Evolutionary conservation across 2,888 invertebrate genomes (phyloP), one percentile per base, ranked within the genome.

Genomic region (Gastracanthus pulcherrimus): DNA sequence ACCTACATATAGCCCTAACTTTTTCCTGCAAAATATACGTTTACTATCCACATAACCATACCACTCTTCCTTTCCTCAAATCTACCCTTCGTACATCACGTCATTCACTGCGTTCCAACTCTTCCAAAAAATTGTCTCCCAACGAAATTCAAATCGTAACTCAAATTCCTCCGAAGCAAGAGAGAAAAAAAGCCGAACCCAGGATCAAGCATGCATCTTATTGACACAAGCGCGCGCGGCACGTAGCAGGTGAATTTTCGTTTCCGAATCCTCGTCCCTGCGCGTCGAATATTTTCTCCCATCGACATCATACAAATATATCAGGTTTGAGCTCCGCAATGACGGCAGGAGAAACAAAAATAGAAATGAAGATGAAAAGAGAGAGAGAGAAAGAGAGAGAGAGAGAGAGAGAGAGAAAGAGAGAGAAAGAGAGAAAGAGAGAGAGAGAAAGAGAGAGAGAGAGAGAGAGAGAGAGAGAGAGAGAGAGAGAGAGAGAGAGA

Each of bases 291-390:
- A 72, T 60, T 72, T 62, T 62, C 62, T 62, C 34, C 36, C 62
- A 19, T 3, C 62, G 62, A 62, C 19, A 41, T 72, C 58, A 29
- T 51, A 29, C 51, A 48, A 45, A 74, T 38, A 58, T 51, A 71
- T 64, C 62, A 71, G 71, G 51, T 26, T 78, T n/a, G 23, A 19
- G 34, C 19, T 34, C 34, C 16, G 7, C 13, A 45, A 19, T 34
- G 58, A 13, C 34, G 55, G 13, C 34, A 2, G 23, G 60, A 67
- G 58, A 66, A 81, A 76, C 76, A 71, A 76, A 81, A 70, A 55
- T 60, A 76, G 58, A 76, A 76, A 81, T 64, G 71, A 67, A n/a
- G 9, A 31, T 26, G n/a, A 34, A 34, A n/a, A 62, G 41, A 7
- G 11, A 34, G 34, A 4, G 16, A 36, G 45, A 31, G 36, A 48